A percentile compares a stretch with the other conserved stretches of the same genome.
phyloP scores from a whole-genome alignment of 2,113 vertebrate species.

The Tapirus terrestris region DNA sequence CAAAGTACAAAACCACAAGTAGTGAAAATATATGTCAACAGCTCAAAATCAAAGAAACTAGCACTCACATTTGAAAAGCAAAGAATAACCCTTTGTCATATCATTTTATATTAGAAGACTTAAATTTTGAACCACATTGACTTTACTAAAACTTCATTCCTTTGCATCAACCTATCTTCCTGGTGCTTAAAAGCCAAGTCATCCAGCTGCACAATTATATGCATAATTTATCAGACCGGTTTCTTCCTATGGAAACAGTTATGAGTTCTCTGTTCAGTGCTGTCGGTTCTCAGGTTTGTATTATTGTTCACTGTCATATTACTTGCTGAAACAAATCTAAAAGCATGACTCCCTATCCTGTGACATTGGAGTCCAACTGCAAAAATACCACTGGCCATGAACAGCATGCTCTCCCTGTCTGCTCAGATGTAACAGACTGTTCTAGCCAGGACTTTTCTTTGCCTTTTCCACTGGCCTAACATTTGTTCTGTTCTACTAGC shows the following conservation, averaged over 20 bases:
- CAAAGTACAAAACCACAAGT: neutral
- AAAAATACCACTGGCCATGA: neutral
- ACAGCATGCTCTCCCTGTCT: neutral
- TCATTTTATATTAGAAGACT: neutral
- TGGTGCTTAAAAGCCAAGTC: neutral
- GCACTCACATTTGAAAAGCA: neutral
- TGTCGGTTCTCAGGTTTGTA: neutral
- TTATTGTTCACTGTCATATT: neutral
- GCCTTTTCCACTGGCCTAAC: conserved; percentile 39
- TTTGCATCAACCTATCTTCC: neutral
- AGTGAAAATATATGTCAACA: neutral
- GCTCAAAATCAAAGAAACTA: neutral
- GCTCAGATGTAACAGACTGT: neutral
- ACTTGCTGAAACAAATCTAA: conserved; percentile 48
- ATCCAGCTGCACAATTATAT: neutral
- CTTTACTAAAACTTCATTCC: neutral
- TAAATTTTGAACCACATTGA: neutral
- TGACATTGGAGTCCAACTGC: conserved; percentile 17
- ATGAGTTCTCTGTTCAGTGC: neutral
- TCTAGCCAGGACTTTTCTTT: neutral
- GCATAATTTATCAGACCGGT: conserved; percentile 73
- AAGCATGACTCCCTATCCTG: neutral
- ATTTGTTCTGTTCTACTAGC: conserved; percentile 43
- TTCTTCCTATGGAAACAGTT: conserved; percentile 51
- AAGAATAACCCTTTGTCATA: neutral